Evolutionary conservation across 2,888 invertebrate genomes (phyloP).

Genomic region (Abrostola triplasia): DNA sequence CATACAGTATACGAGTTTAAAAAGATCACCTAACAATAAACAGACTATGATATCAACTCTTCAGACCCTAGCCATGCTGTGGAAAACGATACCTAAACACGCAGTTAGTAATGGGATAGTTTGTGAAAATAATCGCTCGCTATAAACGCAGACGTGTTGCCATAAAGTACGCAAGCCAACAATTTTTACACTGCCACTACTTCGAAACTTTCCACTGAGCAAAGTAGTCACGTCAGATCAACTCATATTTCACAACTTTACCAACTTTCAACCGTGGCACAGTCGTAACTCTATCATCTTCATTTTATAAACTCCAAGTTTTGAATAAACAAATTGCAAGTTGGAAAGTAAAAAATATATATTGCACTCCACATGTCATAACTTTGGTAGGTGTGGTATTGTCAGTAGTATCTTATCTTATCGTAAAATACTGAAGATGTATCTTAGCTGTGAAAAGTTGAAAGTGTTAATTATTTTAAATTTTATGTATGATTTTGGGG

Average conservation of each 20-base stretch:
- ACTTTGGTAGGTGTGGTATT: too few relatives aligned
- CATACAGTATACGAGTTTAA: too few relatives aligned
- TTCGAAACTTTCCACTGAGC: slow-evolving; percentile 37
- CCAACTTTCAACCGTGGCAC: slow-evolving; percentile 30
- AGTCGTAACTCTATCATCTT: slow-evolving; percentile 40
- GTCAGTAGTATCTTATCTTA: too few relatives aligned
- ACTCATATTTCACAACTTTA: slow-evolving; percentile 52
- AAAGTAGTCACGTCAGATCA: slow-evolving; percentile 48
- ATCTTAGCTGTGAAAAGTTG: too few relatives aligned
- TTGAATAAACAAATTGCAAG: slow-evolving; percentile 33
- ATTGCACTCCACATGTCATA: neutral
- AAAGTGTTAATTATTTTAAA: too few relatives aligned
- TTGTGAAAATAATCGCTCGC: slow-evolving; percentile 39
- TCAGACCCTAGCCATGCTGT: neutral
- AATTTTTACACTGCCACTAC: slow-evolving; percentile 45
- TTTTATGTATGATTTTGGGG: too few relatives aligned
- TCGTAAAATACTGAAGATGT: too few relatives aligned
- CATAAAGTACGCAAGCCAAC: slow-evolving; percentile 37
- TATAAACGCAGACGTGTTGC: slow-evolving; percentile 39
- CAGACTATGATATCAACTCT: neutral
- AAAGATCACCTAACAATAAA: neutral
- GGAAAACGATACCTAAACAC: slow-evolving; percentile 11
- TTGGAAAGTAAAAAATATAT: slow-evolving; percentile 13
- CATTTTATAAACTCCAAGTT: slow-evolving; percentile 35
- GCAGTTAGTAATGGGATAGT: slow-evolving; percentile 31